A percentile compares a stretch with the other conserved stretches of the same genome.
phyloP scores from a whole-genome alignment of 1,140 invertebrate genomes.

The Sitobion miscanthi region DNA sequence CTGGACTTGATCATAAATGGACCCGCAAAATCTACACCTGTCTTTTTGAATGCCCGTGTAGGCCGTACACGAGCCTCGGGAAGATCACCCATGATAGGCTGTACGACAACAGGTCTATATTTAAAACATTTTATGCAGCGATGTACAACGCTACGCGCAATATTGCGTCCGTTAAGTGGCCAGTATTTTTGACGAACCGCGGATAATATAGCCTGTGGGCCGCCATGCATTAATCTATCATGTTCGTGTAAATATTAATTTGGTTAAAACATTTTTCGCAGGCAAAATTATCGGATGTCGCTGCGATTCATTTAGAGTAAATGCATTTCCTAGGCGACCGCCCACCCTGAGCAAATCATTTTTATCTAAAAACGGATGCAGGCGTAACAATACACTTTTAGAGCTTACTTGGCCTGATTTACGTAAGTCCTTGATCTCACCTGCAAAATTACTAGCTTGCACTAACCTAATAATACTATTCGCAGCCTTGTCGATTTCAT shows the following conservation, averaged over 20 bases:
- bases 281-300: no score
- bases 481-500: neutral
- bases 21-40: no score
- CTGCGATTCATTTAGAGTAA: no score
- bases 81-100: neutral
- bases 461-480: neutral
- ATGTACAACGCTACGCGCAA: neutral
- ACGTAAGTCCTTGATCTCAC: neutral
- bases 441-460: neutral
- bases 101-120: neutral
- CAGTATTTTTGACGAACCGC: neutral
- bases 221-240: neutral
- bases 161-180: neutral
- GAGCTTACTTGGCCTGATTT: neutral
- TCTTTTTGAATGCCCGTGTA: neutral
- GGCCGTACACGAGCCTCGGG: neutral
- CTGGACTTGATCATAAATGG: no score
- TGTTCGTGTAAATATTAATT: neutral
- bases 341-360: no score
- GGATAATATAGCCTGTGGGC: neutral
- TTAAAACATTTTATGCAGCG: conserved; percentile 1
- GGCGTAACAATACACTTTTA: neutral
- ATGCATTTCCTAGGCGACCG: no score
- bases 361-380: neutral
- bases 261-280: no score